phyloP scores from a whole-genome alignment of 2,888 invertebrate genomes.

The Agrochola circellaris region DNA sequence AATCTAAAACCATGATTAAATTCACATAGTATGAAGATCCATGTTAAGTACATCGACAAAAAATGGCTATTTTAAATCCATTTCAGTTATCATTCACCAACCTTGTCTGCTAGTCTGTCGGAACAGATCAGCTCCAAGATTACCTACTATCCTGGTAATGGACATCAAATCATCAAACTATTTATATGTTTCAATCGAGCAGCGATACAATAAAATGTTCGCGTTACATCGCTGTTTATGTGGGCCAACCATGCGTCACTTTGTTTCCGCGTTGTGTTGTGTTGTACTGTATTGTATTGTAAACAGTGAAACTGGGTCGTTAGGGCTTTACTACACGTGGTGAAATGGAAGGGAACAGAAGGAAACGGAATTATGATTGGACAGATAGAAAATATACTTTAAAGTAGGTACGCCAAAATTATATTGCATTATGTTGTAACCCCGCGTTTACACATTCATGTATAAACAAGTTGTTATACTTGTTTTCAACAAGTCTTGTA shows the following conservation, averaged over 20 bases:
- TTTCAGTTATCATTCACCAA: not conserved
- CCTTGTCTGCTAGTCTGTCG: not conserved
- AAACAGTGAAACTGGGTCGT: constrained; percentile 57
- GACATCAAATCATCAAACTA: constrained; percentile 49
- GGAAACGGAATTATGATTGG: not conserved
- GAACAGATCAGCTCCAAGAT: constrained; percentile 20
- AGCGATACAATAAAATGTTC: constrained; percentile 50
- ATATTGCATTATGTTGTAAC: not conserved
- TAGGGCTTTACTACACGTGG: constrained; percentile 16
- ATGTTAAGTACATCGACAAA: not conserved
- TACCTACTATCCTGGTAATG: constrained; percentile 36
- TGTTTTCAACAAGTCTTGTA: not conserved
- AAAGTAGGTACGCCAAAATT: not conserved
- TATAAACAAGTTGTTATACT: not conserved
- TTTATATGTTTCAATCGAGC: constrained; percentile 50
- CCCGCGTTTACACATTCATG: not conserved
- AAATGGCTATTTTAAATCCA: not conserved
- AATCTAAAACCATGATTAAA: not conserved
- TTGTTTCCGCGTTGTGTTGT: constrained; percentile 49
- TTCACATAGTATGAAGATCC: not conserved
- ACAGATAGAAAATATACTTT: not conserved
- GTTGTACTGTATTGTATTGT: constrained; percentile 45
- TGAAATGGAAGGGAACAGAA: constrained; percentile 14
- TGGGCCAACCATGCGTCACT: constrained; percentile 51
- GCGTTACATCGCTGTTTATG: constrained; percentile 52